These are phyloP conservation scores for Eristalinus sepulchralis DNA, from an alignment of 2,888 invertebrate genomes.

Conservation along the genomic window DNA sequence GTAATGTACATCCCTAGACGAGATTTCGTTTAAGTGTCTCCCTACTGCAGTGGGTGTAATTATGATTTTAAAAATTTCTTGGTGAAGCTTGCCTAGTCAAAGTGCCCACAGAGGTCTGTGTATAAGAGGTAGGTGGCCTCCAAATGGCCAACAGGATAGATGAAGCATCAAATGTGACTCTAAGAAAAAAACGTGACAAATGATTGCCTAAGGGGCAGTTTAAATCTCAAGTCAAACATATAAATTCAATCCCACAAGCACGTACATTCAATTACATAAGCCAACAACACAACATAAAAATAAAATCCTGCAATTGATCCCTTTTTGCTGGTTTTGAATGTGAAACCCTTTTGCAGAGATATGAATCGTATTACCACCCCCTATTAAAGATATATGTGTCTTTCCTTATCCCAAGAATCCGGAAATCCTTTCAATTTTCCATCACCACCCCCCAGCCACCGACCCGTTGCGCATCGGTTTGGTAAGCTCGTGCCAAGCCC, in stretches of 20 bases:
- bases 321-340: not conserved
- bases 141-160: too few species aligned
- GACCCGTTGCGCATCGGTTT: not conserved
- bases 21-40: too few species aligned
- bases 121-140: too few species aligned
- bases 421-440: not conserved
- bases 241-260: not conserved
- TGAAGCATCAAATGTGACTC: too few species aligned
- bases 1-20: too few species aligned
- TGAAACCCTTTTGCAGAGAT: not conserved
- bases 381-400: not conserved
- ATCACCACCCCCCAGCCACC: not conserved
- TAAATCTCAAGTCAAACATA: not conserved
- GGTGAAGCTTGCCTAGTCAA: too few species aligned
- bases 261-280: not conserved
- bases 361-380: not conserved
- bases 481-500: not conserved
- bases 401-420: not conserved
- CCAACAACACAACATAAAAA: not conserved
- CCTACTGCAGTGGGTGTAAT: too few species aligned
- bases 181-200: too few species aligned
- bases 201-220: too few species aligned
- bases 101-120: too few species aligned
- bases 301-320: not conserved
- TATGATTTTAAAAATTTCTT: too few species aligned